Conservation (phyloP, 1,140 invertebrate genomes). For the Acromyrmex echinatior region DNA sequence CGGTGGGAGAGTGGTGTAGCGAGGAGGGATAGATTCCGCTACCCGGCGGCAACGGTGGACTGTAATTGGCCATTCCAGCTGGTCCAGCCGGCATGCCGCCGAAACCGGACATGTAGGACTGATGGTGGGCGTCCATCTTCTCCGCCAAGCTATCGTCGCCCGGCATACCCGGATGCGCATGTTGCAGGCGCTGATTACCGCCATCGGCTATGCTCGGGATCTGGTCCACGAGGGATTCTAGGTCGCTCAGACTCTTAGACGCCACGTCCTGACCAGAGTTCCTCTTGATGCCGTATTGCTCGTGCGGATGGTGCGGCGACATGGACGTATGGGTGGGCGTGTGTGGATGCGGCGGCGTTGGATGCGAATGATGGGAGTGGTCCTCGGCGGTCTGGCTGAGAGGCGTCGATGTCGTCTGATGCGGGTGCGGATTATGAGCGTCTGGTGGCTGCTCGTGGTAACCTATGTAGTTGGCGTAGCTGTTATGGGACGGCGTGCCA, state of each 20-base stretch:
- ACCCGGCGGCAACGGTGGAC: slow-evolving; percentile 78
- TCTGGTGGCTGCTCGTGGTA: slow-evolving; percentile 83
- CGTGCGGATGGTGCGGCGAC: slow-evolving; percentile 84
- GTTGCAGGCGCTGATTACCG: slow-evolving; percentile 83
- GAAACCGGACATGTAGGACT: slow-evolving; percentile 81
- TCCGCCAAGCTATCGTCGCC: slow-evolving; percentile 78
- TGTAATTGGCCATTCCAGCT: slow-evolving; percentile 81
- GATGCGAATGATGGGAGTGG: slow-evolving; percentile 84
- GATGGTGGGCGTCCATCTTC: slow-evolving; percentile 80
- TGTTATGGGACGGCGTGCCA: slow-evolving; percentile 81
- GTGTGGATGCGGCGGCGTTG: slow-evolving; percentile 84
- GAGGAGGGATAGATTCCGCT: slow-evolving; percentile 78
- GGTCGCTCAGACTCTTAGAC: slow-evolving; percentile 94
- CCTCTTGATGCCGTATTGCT: slow-evolving; percentile 82
- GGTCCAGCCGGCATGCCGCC: slow-evolving; percentile 65
- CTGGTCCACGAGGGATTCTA: slow-evolving; percentile 96
- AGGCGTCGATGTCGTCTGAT: slow-evolving; percentile 82
- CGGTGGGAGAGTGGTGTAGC: slow-evolving; percentile 81
- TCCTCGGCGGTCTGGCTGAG: slow-evolving; percentile 83
- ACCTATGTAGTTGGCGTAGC: slow-evolving; percentile 84
- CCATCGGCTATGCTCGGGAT: slow-evolving; percentile 94
- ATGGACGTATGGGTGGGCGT: slow-evolving; percentile 83
- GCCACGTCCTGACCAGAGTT: slow-evolving; percentile 91
- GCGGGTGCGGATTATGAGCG: slow-evolving; percentile 80
- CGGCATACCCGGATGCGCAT: slow-evolving; percentile 79